Base-by-base conservation (phyloP, 2,888 invertebrate genomes). In the Euproctis similis region DNA sequence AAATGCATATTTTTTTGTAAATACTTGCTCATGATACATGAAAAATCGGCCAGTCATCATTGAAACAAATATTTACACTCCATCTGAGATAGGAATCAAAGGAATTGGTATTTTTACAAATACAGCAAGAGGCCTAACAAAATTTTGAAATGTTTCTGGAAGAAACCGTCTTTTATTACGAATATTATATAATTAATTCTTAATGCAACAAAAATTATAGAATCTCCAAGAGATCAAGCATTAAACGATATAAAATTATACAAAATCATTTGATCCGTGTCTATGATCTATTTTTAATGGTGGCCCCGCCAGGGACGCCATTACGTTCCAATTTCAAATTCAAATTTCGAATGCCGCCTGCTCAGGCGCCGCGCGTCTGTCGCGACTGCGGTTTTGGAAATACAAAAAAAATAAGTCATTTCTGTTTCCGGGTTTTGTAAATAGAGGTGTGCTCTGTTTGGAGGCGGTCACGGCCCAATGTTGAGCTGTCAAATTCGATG, bases 241-340 rank as follows among this genome's bases (percentile, higher is more conserved):
- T 57, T 59, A 64, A 67, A 58, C 62, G 40, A 46, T 42, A 47
- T 30, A 45, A 53, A 43, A 55, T 53, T 53, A 46, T 58, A 60
- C 62, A 57, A 70, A 66, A 69, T 67, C 62, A 61, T 59, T 53
- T 53, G 46, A 56, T 59, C 42, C 39, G 29, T 26, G 53, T 47
- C 73, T 75, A 73, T 76, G 76, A 76, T 76, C 71, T 75, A 73
- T 73, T 76, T 77, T 71, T 77, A 77, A 77, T 77, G 68, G 76
- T 77, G 69, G 69, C n/a, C n/a, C 71, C 66, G 74, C 62, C 52
- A 59, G 67, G 59, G 47, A 48, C 60, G 64, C 61, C 51, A 67
- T 72, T 70, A 70, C 43, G 53, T 48, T 65, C 70, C 57, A 72
- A 72, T 71, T 74, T 70, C 53, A 52, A 73, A 72, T 75, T 75